A percentile compares a stretch with the other conserved stretches of the same genome.
phyloP scores from a whole-genome alignment of 2,888 invertebrate species.

The Hecatera dysodea region DNA sequence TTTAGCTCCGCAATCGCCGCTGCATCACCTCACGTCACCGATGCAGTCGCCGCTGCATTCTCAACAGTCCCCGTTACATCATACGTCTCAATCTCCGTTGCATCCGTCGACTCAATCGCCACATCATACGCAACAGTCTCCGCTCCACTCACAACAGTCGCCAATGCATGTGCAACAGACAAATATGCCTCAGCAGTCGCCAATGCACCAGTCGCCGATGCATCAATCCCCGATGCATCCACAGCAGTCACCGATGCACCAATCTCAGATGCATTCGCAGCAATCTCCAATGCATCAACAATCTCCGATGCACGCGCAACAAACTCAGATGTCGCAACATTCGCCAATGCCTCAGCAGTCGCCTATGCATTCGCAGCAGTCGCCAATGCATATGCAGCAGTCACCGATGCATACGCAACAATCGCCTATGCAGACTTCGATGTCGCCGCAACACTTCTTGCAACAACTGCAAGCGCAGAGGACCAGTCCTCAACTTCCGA shows the following conservation, averaged over 20 bases:
- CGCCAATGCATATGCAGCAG: constrained; percentile 79
- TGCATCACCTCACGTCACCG: constrained; percentile 79
- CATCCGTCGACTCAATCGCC: constrained; percentile 85
- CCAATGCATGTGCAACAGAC: constrained; percentile 83
- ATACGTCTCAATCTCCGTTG: constrained; percentile 82
- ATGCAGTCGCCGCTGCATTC: constrained; percentile 86
- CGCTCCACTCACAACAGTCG: constrained; percentile 84
- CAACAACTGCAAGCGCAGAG: constrained; percentile 86
- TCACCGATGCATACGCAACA: constrained; percentile 81
- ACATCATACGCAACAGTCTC: constrained; percentile 83
- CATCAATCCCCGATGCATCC: constrained; percentile 78
- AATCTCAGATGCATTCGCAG: constrained; percentile 78
- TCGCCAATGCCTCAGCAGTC: constrained; percentile 82
- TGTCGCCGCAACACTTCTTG: constrained; percentile 80
- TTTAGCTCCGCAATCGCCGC: constrained; percentile 77
- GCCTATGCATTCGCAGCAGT: constrained; percentile 73
- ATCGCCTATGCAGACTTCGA: constrained; percentile 80
- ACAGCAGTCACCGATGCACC: constrained; percentile 82
- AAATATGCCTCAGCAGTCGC: constrained; percentile 76
- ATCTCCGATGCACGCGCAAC: constrained; percentile 76
- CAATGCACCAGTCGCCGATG: constrained; percentile 85
- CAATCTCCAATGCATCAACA: constrained; percentile 83
- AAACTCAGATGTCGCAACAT: constrained; percentile 77
- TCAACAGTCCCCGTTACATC: constrained; percentile 84
- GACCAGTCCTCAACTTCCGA: constrained; percentile 87